Evolutionary conservation across 2,888 invertebrate species (phyloP), one percentile per base, ranked within the genome.

Genomic region (Orchesellides sinensis): DNA sequence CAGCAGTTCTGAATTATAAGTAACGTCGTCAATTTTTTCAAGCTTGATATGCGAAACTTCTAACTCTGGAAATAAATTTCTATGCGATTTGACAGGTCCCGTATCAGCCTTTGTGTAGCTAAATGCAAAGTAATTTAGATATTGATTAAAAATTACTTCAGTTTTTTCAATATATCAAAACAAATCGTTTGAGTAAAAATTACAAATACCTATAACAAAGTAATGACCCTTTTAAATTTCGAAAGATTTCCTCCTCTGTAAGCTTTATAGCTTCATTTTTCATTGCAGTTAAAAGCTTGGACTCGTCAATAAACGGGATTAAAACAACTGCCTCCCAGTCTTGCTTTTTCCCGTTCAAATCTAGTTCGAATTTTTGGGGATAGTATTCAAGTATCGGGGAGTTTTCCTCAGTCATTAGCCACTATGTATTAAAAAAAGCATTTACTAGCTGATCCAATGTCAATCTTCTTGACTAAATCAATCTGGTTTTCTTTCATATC

Each of bases 281-380:
- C 95, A 97, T 96, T 0, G 96, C 96, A 56, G 92, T 91, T 23
- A 96, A 89, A n/a, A 96, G 91, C 70, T 92, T 91, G 29, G 91
- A 90, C 91, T 97, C 96, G 88, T 97, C 94, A 88, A 98, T 97
- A 88, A 98, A 97, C 0, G 98, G 98, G 89, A 98, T 96, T 0
- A 98, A 92, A 0, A 97, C 96, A 0, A 98, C 95, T 0, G 97
- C 97, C 90, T 98, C 98, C 98, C 99, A 99, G 86, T 98, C 98
- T 89, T 97, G 96, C 88, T 93, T 93, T 90, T 99, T 99, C 5
- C 98, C 98, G 91, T 99, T 99, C 75, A 98, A 92, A 91, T 99
- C 99, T 0, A 96, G 97, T 89, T 95, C 93, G 90, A 99, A 99
- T 87, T 98, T 93, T 68, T 92, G 90, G 0, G 99, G 99, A 91